Percentiles rank a stretch among this genome's conserved stretches.
Evolutionary conservation across 2,797 vertebrate genomes (phyloP).

Genomic region (Chloroceryle inda): DNA sequence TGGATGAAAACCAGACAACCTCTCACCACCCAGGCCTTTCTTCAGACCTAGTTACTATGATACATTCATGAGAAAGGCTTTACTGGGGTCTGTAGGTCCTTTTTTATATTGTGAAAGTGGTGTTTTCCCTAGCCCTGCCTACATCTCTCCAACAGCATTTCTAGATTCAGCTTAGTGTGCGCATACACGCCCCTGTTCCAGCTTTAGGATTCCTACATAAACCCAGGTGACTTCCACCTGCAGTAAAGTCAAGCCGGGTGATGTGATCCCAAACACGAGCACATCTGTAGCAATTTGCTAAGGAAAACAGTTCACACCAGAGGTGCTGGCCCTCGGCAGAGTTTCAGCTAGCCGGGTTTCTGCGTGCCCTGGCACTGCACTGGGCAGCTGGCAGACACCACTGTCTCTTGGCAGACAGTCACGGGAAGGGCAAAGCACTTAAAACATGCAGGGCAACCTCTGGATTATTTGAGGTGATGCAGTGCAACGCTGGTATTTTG

Average conservation of each 20-base stretch:
- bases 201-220: background rate
- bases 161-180: background rate
- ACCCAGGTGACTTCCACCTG: background rate
- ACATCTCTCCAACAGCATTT: background rate
- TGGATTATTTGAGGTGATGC: conserved; percentile 20
- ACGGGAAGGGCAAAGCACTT: conserved; percentile 11
- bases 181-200: background rate
- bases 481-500: background rate
- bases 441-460: background rate
- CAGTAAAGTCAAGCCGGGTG: background rate
- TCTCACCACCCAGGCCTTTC: background rate
- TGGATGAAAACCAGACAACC: background rate
- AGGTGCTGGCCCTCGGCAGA: background rate
- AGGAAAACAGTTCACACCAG: background rate
- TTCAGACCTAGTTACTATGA: background rate
- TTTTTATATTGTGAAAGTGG: background rate
- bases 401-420: conserved; percentile 43
- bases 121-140: background rate
- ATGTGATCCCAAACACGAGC: background rate
- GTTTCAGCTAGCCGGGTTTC: background rate
- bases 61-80: conserved; percentile 2
- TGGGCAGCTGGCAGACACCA: conserved; percentile 16
- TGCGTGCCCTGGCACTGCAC: background rate
- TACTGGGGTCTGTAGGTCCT: background rate
- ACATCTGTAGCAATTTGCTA: background rate